Base-by-base conservation (phyloP, 2,113 vertebrate genomes). In the Tetraodon nigroviridis region DNA sequence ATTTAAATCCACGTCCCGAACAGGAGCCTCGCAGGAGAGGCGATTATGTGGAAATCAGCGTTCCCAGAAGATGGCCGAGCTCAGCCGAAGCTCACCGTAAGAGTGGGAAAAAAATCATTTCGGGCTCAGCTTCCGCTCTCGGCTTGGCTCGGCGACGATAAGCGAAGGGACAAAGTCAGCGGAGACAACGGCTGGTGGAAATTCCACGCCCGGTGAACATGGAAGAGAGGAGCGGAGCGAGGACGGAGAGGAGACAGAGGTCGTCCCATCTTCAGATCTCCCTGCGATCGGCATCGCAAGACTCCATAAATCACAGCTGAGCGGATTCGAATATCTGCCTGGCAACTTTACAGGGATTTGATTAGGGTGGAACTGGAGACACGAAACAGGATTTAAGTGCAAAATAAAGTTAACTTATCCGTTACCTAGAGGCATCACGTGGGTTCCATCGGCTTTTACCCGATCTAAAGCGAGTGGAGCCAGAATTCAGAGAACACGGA, bases 1-100 rank as follows among this genome's bases (percentile, higher is more conserved):
- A 42, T 42, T 15, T 51, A n/a, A 15, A n/a, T 42, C 24, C 27
- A 21, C 13, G 20, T 21, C 24, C n/a, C 41, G 4, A 50, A 32
- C 3, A 8, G 20, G 21, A 19, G 22, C 1, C 32, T 4, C 14
- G 6, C 16, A 17, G 16, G 44, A 46, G 44, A n/a, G 17, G 3
- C 15, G 6, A 7, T 46, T 15, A 16, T 16, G 4, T 46, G 15
- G 40, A 42, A 14, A 15, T 42, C 10, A 27, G 4, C 5, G 5
- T 27, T 27, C 32, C 32, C 8, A 37, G 32, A 37, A 37, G 32
- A n/a, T 10, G 1, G 8, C 32, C 32, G 8, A 37, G 32, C 32
- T 37, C 32, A 37, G 32, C 32, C 2, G n/a, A 24, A 20, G 32
- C 46, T 69, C 61, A 49, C 21, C 42, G 55, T 63, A 69, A 71